Percentiles rank a stretch among this genome's conserved stretches.
Conservation (phyloP, 2,113 vertebrate genomes). For the Aplodontia rufa region DNA sequence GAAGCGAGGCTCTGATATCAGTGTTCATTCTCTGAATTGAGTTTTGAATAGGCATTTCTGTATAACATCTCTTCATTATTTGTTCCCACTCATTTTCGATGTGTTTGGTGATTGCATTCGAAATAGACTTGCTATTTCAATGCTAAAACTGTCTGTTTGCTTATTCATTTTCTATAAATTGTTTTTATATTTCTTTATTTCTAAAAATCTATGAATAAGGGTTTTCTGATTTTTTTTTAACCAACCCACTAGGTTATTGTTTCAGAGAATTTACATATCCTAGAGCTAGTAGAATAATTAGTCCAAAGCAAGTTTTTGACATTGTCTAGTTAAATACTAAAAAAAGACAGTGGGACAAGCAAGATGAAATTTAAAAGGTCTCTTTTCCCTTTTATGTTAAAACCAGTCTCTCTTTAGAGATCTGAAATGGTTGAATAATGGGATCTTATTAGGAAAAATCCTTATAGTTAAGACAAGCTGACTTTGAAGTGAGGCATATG, state of each 20-base stretch:
- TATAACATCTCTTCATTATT: slow-evolving; percentile 77
- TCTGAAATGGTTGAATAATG: slow-evolving; percentile 32
- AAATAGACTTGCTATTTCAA: slow-evolving; percentile 70
- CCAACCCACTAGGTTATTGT: not conserved
- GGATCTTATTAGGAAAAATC: not conserved
- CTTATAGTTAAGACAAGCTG: slow-evolving; percentile 15
- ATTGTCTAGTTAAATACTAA: not conserved
- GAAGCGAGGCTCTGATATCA: slow-evolving; percentile 43
- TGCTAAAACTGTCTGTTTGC: not conserved
- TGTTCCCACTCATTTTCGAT: slow-evolving; percentile 68
- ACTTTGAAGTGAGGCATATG: not conserved
- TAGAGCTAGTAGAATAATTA: slow-evolving; percentile 48
- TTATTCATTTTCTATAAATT: slow-evolving; percentile 46
- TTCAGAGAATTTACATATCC: slow-evolving; percentile 7
- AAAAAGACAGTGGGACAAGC: not conserved
- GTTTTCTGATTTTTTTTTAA: not conserved
- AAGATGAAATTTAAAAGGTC: not conserved
- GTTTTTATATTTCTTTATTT: slow-evolving; percentile 54
- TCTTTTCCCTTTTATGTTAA: slow-evolving; percentile 1
- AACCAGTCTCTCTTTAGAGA: not conserved
- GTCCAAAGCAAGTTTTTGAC: not conserved
- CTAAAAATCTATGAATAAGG: slow-evolving; percentile 2
- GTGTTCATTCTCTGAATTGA: slow-evolving; percentile 70
- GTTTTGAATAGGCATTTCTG: slow-evolving; percentile 72
- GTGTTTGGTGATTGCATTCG: slow-evolving; percentile 70